A percentile compares a stretch with the other conserved stretches of the same genome.
These are phyloP conservation scores for Cryptocheilus praepositus DNA, from an alignment of 2,888 invertebrate species.

Conservation along the genomic window DNA sequence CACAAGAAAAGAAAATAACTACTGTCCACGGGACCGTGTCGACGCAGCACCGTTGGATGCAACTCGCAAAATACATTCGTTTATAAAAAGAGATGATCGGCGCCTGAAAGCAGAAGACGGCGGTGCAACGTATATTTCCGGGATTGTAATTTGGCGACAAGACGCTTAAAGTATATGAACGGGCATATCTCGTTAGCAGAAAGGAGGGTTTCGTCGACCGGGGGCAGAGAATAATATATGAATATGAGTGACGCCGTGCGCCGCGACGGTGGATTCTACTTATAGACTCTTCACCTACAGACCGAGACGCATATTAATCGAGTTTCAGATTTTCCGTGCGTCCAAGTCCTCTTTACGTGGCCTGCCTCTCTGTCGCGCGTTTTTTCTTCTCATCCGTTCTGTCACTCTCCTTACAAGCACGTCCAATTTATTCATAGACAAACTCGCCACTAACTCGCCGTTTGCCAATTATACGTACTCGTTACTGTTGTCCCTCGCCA, in stretches of 20 bases:
- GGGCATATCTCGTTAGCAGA: slow-evolving; percentile 62
- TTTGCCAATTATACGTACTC: slow-evolving; percentile 47
- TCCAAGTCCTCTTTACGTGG: slow-evolving; percentile 33
- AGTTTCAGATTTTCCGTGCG: slow-evolving; percentile 67
- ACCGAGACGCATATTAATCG: slow-evolving; percentile 72
- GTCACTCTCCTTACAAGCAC: slow-evolving; percentile 35
- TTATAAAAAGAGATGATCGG: no score
- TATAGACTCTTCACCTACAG: slow-evolving; percentile 71
- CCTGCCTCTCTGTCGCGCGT: no score
- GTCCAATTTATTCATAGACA: slow-evolving; percentile 54
- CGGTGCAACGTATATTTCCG: no score
- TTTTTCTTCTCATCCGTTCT: no score
- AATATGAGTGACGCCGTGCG: slow-evolving; percentile 69
- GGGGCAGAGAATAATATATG: slow-evolving; percentile 65
- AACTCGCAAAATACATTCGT: no score
- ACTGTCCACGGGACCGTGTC: no score
- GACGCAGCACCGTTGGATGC: no score
- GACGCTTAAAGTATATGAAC: background rate
- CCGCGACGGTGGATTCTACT: slow-evolving; percentile 64
- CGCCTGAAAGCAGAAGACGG: no score
- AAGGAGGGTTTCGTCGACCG: slow-evolving; percentile 55
- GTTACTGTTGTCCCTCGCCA: slow-evolving; percentile 41
- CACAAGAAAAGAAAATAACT: no score
- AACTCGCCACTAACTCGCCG: slow-evolving; percentile 40
- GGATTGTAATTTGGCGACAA: no score